phyloP scores from a whole-genome alignment of 2,113 vertebrate genomes.

The Cichladusa arquata region DNA sequence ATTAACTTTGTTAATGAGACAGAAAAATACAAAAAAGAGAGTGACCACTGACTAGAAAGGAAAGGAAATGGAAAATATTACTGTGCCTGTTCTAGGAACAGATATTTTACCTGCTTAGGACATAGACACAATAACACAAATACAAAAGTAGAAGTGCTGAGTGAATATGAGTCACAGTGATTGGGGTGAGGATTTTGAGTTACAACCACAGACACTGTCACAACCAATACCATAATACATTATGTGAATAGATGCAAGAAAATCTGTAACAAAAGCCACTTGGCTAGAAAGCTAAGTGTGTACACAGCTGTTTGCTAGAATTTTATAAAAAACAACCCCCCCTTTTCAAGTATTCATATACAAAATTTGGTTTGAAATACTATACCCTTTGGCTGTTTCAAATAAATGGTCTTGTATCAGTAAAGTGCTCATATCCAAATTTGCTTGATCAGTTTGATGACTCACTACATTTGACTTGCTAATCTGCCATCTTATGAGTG shows the following conservation, averaged over 20 bases:
- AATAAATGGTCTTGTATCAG: neutral
- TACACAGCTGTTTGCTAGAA: neutral
- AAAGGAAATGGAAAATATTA: neutral
- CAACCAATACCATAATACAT: neutral
- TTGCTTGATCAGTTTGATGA: constrained; percentile 16
- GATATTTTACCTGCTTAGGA: neutral
- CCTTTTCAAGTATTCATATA: neutral
- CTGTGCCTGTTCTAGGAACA: neutral
- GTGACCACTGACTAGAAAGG: neutral
- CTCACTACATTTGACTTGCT: constrained; percentile 38
- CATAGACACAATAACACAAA: neutral
- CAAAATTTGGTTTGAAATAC: neutral
- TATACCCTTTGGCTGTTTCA: neutral
- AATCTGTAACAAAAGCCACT: neutral
- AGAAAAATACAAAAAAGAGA: neutral
- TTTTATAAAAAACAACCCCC: neutral
- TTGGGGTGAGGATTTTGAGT: neutral
- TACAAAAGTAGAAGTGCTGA: neutral
- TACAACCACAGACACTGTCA: neutral
- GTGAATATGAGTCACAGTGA: neutral
- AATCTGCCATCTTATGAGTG: constrained; percentile 6
- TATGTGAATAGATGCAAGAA: neutral
- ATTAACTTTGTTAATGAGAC: neutral
- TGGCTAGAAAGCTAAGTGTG: neutral
- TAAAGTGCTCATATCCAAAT: neutral